Conservation (phyloP, 2,888 invertebrate species). For the Latrodectus hesperus region DNA sequence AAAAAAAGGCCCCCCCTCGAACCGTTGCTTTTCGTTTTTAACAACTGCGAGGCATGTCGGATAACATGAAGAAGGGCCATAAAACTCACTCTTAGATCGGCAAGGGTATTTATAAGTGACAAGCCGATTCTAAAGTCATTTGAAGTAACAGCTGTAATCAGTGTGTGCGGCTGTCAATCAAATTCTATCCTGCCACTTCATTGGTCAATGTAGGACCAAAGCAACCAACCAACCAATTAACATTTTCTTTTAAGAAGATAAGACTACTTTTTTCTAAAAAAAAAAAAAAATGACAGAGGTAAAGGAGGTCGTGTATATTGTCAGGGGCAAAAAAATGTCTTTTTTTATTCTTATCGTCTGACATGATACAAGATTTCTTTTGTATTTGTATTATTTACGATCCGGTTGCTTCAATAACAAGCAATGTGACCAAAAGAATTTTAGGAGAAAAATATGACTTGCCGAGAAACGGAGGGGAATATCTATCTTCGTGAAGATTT, state of each 20-base stretch:
- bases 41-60: constrained; percentile 27
- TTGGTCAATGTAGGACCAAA: constrained; percentile 29
- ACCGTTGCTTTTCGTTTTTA: constrained; percentile 25
- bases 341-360: not conserved
- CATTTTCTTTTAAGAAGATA: constrained; percentile 15
- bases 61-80: constrained; percentile 41
- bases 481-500: not conserved
- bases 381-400: constrained; percentile 43
- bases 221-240: constrained; percentile 50
- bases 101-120: constrained; percentile 44
- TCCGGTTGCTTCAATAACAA: constrained; percentile 14
- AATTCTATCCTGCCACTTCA: constrained; percentile 5
- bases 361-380: constrained; percentile 47
- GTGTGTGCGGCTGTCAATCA: constrained; percentile 43
- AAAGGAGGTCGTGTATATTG: constrained; percentile 17
- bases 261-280: constrained; percentile 9
- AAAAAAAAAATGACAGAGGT: constrained; percentile 23
- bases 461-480: not conserved
- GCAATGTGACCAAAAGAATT: constrained; percentile 20
- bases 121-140: constrained; percentile 44
- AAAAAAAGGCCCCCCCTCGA: constrained; percentile 29
- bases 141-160: constrained; percentile 58
- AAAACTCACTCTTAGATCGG: constrained; percentile 32
- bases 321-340: not conserved
- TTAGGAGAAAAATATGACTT: constrained; percentile 11